Percentiles rank a stretch among this genome's conserved stretches.
These are phyloP conservation scores for Rhynchophorus ferrugineus DNA, from an alignment of 1,140 invertebrate genomes.

Conservation along the genomic window DNA sequence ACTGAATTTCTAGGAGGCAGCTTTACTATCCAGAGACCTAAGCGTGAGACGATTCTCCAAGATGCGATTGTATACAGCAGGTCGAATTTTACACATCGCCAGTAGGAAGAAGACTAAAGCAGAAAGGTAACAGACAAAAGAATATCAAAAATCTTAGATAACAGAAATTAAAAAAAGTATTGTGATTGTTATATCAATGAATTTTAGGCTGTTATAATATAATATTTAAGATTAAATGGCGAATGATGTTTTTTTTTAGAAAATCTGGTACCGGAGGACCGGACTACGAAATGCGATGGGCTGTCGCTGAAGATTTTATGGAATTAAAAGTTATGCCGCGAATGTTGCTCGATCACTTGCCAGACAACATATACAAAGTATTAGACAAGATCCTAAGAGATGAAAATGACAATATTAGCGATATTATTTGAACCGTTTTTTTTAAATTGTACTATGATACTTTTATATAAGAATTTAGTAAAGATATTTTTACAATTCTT, in stretches of 20 bases:
- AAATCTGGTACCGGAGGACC: constrained; percentile 52
- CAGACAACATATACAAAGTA: constrained; percentile 61
- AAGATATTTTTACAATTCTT: not conserved
- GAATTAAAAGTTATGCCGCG: constrained; percentile 67
- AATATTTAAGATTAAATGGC: no score
- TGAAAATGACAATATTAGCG: constrained; percentile 32
- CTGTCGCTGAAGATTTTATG: constrained; percentile 64
- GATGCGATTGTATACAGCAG: constrained; percentile 59
- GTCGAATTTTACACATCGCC: constrained; percentile 65
- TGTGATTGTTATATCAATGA: not conserved
- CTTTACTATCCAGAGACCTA: constrained; percentile 56
- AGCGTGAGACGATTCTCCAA: constrained; percentile 59
- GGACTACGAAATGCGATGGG: constrained; percentile 67
- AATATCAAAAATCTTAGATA: no score
- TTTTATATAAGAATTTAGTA: not conserved
- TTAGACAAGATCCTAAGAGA: constrained; percentile 54
- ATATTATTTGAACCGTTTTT: constrained; percentile 22
- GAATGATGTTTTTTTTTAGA: no score
- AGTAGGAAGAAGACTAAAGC: constrained; percentile 57
- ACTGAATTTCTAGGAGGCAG: constrained; percentile 47
- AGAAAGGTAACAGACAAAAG: constrained; percentile 51
- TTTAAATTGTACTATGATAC: not conserved
- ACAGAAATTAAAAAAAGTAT: no score
- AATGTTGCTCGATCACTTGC: constrained; percentile 68
- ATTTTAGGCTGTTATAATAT: no score